A percentile compares a stretch with the other conserved stretches of the same genome.
phyloP scores from a whole-genome alignment of 2,797 vertebrate genomes.

The Cuniculus paca region DNA sequence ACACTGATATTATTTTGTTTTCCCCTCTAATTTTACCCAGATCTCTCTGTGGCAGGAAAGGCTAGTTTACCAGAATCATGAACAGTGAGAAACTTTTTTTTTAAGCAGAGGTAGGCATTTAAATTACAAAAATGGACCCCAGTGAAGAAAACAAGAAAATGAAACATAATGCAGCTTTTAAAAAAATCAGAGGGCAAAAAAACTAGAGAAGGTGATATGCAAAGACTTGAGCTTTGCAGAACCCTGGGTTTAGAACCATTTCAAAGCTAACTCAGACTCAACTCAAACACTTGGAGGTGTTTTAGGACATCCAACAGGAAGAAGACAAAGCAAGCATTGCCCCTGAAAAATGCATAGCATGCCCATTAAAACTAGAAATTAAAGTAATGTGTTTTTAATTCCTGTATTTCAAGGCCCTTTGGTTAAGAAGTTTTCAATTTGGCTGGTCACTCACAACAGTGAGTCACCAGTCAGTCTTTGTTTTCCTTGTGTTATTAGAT shows the following conservation, averaged over 20 bases:
- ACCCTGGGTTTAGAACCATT: neutral
- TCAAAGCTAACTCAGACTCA: neutral
- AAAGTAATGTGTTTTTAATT: constrained; percentile 17
- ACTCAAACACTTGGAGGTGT: neutral
- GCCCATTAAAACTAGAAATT: neutral
- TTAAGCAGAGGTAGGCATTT: neutral
- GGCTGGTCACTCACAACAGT: constrained; percentile 59
- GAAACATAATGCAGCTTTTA: neutral
- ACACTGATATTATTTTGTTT: neutral
- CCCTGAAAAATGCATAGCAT: neutral
- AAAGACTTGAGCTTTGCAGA: neutral
- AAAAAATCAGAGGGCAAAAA: neutral
- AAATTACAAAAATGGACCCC: neutral
- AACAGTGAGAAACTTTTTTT: neutral
- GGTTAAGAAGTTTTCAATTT: constrained; percentile 33
- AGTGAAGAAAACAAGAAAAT: neutral
- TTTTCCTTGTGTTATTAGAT: constrained; percentile 48
- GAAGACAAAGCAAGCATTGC: neutral
- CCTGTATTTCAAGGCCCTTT: constrained; percentile 52
- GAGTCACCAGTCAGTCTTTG: constrained; percentile 56
- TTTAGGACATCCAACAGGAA: neutral
- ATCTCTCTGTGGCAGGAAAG: neutral
- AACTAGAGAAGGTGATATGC: neutral
- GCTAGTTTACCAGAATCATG: neutral
- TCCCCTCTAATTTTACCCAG: neutral